Evolutionary conservation across 2,888 invertebrate genomes (phyloP).

Genomic region (Mythimna impura): DNA sequence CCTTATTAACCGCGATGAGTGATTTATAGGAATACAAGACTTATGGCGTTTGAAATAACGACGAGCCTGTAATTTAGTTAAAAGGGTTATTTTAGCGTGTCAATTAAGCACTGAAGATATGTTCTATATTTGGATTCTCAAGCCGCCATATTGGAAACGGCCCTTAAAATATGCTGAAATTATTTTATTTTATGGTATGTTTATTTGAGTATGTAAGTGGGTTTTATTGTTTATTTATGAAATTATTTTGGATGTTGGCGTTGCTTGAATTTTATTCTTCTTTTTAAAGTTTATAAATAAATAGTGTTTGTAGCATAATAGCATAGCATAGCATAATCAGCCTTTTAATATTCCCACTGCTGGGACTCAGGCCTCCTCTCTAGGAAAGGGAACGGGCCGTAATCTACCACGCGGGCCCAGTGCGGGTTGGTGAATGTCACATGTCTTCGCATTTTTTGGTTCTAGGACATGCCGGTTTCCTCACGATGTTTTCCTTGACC

Average conservation of each 20-base stretch:
- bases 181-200: slow-evolving; percentile 38
- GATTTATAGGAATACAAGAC: slow-evolving; percentile 77
- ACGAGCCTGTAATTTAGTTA: slow-evolving; percentile 57
- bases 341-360: too few relatives aligned
- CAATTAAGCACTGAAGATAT: slow-evolving; percentile 61
- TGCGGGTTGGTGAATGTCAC: too few relatives aligned
- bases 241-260: slow-evolving; percentile 5
- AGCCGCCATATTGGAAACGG: slow-evolving; percentile 47
- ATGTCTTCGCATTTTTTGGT: too few relatives aligned
- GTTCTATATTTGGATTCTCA: slow-evolving; percentile 49
- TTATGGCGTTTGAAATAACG: slow-evolving; percentile 73
- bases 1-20: slow-evolving; percentile 75
- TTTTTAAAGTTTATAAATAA: background rate
- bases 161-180: slow-evolving; percentile 32
- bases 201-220: slow-evolving; percentile 33
- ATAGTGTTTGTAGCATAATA: too few relatives aligned
- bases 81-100: slow-evolving; percentile 67
- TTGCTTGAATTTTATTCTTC: slow-evolving; percentile 5
- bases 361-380: too few relatives aligned
- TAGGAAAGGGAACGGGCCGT: too few relatives aligned
- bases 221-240: slow-evolving; percentile 25
- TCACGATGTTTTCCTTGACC: too few relatives aligned
- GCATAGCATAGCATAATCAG: too few relatives aligned
- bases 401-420: too few relatives aligned
- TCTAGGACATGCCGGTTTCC: too few relatives aligned